These are phyloP conservation scores for Hydrocynus forskahlii DNA, from an alignment of 2,797 vertebrate species.

Conservation along the genomic window DNA sequence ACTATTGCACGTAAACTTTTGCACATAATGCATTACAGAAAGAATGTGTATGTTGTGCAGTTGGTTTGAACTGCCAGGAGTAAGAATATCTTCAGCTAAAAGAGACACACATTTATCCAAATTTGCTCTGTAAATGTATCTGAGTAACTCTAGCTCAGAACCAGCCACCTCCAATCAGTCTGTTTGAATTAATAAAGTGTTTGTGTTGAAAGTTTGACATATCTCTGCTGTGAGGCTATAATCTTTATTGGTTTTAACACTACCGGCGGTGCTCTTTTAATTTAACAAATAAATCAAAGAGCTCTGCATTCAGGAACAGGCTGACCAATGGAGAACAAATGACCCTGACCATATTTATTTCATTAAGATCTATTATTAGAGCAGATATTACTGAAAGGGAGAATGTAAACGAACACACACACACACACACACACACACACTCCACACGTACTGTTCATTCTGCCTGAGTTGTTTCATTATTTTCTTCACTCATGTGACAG, in stretches of 20 bases:
- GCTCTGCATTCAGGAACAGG: not conserved
- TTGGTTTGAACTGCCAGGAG: too few relatives aligned
- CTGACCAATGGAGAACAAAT: not conserved
- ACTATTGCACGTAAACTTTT: too few relatives aligned
- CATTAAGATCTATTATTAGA: conserved; percentile 15
- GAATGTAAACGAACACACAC: too few relatives aligned
- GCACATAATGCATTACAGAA: too few relatives aligned
- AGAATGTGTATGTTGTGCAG: too few relatives aligned
- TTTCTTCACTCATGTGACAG: too few relatives aligned
- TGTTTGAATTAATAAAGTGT: not conserved
- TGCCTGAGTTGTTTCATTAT: too few relatives aligned
- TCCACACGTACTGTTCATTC: too few relatives aligned
- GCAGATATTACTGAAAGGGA: conserved; percentile 11
- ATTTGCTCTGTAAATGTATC: not conserved
- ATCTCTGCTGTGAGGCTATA: not conserved
- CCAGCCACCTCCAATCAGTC: not conserved
- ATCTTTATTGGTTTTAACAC: not conserved
- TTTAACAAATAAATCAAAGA: conserved; percentile 1
- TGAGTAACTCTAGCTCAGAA: not conserved
- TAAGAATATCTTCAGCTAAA: too few relatives aligned
- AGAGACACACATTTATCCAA: too few relatives aligned
- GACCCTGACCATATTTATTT: not conserved
- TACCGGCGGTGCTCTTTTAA: not conserved
- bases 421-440: too few relatives aligned
- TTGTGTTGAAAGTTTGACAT: not conserved